Evolutionary conservation across 2,888 invertebrate species (phyloP), one percentile per base, ranked within the genome.

Genomic region (Harpalus rubripes): DNA sequence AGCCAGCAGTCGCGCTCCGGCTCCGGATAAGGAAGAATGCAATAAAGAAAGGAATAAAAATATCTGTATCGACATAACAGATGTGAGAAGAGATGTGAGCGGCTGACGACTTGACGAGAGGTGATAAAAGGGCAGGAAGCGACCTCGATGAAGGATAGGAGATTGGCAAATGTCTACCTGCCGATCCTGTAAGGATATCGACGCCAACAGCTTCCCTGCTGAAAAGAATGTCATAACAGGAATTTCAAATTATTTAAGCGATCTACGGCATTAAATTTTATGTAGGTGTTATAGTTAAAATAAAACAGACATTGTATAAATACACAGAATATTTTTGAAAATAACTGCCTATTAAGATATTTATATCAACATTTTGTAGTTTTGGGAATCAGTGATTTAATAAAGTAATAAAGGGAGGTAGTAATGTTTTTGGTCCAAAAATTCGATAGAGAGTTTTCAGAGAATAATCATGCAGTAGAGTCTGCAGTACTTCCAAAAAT

Each of bases 11-110:
- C 22, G 3, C 3, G 1, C 22, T n/a, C n/a, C n/a, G n/a, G 39
- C 7, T 7, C n/a, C 12, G 39, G 32, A 39, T 10, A 7, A 18
- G n/a, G 74, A 74, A 74, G 41, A 74, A 74, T 74, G 74, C 74
- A 74, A 74, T 74, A 74, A 74, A 44, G 52, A 15, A 74, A 74
- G n/a, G 74, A 74, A 74, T 74, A 52, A 44, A 72, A 74, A 74
- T 74, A 74, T 52, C 44, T 74, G 74, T 74, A 74, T 74, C 74
- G 44, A 26, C 74, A 52, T 72, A 52, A 52, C 74, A 52, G 74
- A 72, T 72, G 72, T n/a, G 41, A 8, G 44, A 12, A 3, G 63
- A 22, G 63, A 63, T 22, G 63, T 26, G 63, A 22, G 2, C 22
- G 4, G 63, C 63, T 12, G 63, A 63, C 15, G 59, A n/a, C 16